Conservation (phyloP, 53 echinoderm and acorn worm species). For the Patiria pectinifera region DNA sequence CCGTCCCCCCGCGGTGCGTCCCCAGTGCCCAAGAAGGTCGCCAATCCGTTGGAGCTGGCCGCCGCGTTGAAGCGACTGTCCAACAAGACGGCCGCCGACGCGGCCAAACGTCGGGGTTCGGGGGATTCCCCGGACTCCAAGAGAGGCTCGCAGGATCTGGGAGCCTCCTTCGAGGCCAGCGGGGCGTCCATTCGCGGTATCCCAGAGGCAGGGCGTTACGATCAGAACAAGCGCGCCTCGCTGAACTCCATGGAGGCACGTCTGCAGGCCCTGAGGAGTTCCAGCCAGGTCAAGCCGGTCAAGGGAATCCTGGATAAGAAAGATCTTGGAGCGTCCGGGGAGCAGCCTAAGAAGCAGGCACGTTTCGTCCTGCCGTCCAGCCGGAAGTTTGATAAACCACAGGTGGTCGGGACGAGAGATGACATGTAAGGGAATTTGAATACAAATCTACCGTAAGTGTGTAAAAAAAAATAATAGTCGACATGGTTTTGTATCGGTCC, state of each 20-base stretch:
- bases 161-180: slow-evolving; percentile 14
- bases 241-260: slow-evolving; percentile 65
- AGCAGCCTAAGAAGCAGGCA: slow-evolving; percentile 41
- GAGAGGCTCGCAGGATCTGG: slow-evolving; percentile 30
- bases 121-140: slow-evolving; percentile 3
- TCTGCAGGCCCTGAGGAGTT: slow-evolving; percentile 47
- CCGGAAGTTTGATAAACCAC: slow-evolving; percentile 64
- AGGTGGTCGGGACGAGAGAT: background rate
- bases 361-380: slow-evolving; percentile 64
- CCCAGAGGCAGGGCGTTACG: slow-evolving; percentile 45
- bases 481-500: background rate
- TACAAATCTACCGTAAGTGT: background rate
- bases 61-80: slow-evolving; percentile 66
- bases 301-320: slow-evolving; percentile 46
- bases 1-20: slow-evolving; percentile 50
- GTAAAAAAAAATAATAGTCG: background rate
- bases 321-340: slow-evolving; percentile 29
- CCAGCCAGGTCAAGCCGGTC: slow-evolving; percentile 59
- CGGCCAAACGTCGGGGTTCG: slow-evolving; percentile 3
- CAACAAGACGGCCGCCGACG: slow-evolving; percentile 44
- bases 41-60: slow-evolving; percentile 65
- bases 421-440: slow-evolving; percentile 32
- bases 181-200: background rate
- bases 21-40: slow-evolving; percentile 10
- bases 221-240: slow-evolving; percentile 46